Conservation (phyloP, 1,140 invertebrate species). For the Diachasma alloeum region DNA sequence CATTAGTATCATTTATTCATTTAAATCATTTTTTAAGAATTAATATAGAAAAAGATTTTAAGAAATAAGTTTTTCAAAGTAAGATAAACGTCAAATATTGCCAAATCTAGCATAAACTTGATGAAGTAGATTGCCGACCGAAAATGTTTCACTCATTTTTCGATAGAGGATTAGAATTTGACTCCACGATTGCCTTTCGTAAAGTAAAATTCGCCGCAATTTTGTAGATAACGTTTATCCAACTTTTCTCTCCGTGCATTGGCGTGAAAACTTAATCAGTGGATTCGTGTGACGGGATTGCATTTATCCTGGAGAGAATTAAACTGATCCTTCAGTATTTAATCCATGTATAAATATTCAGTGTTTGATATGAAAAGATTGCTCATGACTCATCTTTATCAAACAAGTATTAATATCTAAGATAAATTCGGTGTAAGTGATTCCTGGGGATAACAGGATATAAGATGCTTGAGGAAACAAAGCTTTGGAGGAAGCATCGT, state of each 20-base stretch:
- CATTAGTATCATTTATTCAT: too few species aligned
- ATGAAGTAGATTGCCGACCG: too few species aligned
- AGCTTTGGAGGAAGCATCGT: background rate
- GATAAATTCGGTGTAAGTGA: background rate
- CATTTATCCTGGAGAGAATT: background rate
- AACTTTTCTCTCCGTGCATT: background rate
- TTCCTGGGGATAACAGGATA: background rate
- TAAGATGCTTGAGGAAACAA: background rate
- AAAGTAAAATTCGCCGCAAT: background rate
- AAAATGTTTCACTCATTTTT: too few species aligned
- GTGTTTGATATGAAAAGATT: slow-evolving; percentile 1
- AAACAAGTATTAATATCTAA: background rate
- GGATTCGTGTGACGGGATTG: background rate
- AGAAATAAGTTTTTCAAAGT: too few species aligned
- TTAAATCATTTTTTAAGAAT: too few species aligned
- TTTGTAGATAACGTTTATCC: too few species aligned
- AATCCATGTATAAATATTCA: background rate
- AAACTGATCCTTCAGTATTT: background rate
- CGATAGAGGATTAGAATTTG: too few species aligned
- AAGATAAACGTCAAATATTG: too few species aligned
- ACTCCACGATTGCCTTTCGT: too few species aligned
- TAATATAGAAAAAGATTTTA: too few species aligned
- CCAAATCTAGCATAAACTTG: too few species aligned
- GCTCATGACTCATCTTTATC: background rate
- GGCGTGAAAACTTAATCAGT: background rate